Evolutionary conservation across 2,113 vertebrate genomes (phyloP), one percentile per base, ranked within the genome.

Genomic region (Anoplopoma fimbria): DNA sequence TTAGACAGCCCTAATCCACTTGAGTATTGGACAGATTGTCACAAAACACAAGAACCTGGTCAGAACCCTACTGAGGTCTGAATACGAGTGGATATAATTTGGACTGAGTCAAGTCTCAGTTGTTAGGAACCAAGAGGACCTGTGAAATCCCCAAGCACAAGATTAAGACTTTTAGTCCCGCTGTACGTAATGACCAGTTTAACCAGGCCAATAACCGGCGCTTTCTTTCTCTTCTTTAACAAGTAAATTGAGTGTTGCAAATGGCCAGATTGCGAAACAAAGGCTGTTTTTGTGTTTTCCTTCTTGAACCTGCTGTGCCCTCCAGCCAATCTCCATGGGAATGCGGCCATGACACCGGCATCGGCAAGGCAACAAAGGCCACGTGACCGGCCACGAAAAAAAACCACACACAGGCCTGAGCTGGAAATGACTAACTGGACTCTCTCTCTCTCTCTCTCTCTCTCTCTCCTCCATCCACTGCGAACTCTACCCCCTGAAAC

Each of bases 371-470:
- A 89, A 91, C 67, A 8, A 27, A 27, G 5, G 19, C 55, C 90
- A 94, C 33, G 55, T 93, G 90, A 94, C 76, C 42, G 0, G 15
- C 60, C 9, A 86, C 72, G 45, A 87, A 63, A 62, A 63, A 62
- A 86, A 84, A 85, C 67, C 63, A 29, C 69, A 27, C 7, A n/a
- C 14, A n/a, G 34, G 63, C 23, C 63, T 15, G 63, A 79, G 67
- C 33, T 72, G 81, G 67, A 64, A 82, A 84, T 87, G 70, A 73
- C 80, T 76, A 69, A 84, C 75, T 34, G 71, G 62, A 58, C 69
- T 42, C 58, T 36, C 45, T 53, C 33, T 14, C 14, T 33, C 51
- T 40, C 9, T 21, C 19, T 34, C 74, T 65, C 31, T 36, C 49
- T 47, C 34, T 21, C 19, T 17, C 23, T 58, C 17, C 42, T 21